Percentiles rank a stretch among this genome's conserved stretches.
Conservation (phyloP, 2,888 invertebrate genomes). For the Blastobasis adustella region DNA sequence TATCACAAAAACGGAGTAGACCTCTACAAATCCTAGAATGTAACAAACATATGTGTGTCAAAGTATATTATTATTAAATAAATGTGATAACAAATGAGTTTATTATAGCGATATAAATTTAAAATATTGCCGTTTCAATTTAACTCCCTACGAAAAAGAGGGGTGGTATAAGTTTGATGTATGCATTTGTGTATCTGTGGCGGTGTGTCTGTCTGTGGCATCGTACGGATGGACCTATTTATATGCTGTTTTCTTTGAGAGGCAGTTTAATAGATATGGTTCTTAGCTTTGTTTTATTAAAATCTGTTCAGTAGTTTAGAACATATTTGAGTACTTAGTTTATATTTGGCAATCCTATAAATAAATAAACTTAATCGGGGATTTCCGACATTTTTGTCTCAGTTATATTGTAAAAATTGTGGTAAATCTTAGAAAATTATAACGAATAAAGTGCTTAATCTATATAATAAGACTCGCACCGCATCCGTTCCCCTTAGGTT, state of each 20-base stretch:
- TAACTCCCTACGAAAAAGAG: not conserved
- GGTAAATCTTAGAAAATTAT: too few species aligned
- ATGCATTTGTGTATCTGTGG: too few species aligned
- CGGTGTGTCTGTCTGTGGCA: too few species aligned
- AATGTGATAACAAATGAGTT: constrained; percentile 74
- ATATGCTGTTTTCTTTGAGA: too few species aligned
- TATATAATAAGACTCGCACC: too few species aligned
- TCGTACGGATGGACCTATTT: too few species aligned
- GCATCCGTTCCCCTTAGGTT: too few species aligned
- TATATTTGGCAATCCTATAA: not conserved
- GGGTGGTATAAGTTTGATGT: too few species aligned
- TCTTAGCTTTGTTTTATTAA: too few species aligned
- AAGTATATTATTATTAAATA: constrained; percentile 69
- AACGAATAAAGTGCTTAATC: too few species aligned
- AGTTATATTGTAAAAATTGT: not conserved
- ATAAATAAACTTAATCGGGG: not conserved
- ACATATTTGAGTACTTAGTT: not conserved
- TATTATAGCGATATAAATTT: constrained; percentile 69
- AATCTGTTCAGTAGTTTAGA: too few species aligned
- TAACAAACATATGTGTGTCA: constrained; percentile 65
- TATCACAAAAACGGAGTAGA: constrained; percentile 41
- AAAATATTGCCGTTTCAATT: constrained; percentile 20
- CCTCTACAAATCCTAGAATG: constrained; percentile 59
- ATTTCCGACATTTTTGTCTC: not conserved
- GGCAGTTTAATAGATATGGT: too few species aligned